phyloP scores from a whole-genome alignment of 1,140 invertebrate genomes.

The Scaptomyza montana region DNA sequence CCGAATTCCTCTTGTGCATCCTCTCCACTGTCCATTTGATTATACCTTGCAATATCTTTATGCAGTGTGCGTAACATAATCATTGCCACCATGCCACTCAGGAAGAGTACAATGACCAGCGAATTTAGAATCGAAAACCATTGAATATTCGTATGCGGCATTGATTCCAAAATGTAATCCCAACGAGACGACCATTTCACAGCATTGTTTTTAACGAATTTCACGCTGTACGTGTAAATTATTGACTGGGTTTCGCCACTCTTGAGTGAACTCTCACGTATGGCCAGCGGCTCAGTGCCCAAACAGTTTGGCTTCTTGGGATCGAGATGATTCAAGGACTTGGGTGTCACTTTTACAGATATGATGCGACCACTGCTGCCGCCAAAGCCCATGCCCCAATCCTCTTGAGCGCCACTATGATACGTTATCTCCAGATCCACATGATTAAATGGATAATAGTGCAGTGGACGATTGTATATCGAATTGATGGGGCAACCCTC shows the following conservation, averaged over 20 bases:
- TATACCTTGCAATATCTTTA: constrained; percentile 99
- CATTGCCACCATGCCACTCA: constrained; percentile 99
- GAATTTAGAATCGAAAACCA: constrained; percentile 98
- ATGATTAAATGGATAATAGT: constrained; percentile 98
- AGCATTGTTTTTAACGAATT: constrained; percentile 91
- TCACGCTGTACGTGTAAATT: constrained; percentile 94
- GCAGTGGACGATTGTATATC: constrained; percentile 86
- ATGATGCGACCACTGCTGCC: constrained; percentile 96
- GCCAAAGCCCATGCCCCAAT: constrained; percentile 91
- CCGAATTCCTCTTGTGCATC: constrained; percentile 99
- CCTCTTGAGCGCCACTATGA: constrained; percentile 93
- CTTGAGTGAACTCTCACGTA: constrained; percentile 86
- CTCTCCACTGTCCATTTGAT: constrained; percentile 97
- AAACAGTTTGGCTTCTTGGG: constrained; percentile 85
- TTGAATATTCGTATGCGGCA: constrained; percentile 99
- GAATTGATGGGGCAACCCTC: constrained; percentile 84
- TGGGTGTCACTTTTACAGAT: constrained; percentile 89
- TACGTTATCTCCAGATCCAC: constrained; percentile 97
- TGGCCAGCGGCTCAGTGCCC: constrained; percentile 87
- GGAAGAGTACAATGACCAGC: constrained; percentile 93
- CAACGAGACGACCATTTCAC: constrained; percentile 99
- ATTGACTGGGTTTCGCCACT: constrained; percentile 87
- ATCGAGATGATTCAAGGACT: constrained; percentile 89
- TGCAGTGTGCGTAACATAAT: constrained; percentile 98
- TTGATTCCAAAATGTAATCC: constrained; percentile 99